phyloP scores from a whole-genome alignment of 2,888 invertebrate genomes.

The Phyllotreta cruciferae region DNA sequence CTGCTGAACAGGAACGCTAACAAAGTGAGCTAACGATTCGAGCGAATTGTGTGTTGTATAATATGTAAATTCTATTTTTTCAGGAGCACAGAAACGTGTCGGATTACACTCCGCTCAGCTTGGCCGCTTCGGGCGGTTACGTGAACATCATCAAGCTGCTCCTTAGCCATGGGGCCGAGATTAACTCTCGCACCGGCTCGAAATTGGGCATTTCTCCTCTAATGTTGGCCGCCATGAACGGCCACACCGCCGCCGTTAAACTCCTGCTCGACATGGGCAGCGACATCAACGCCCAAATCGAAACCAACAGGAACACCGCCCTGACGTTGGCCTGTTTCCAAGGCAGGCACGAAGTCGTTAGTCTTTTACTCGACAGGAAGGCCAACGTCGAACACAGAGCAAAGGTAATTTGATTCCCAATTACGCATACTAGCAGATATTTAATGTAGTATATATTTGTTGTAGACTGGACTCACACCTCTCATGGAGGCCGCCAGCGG shows the following conservation, averaged over 20 bases:
- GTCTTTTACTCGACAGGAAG: constrained; percentile 91
- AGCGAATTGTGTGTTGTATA: constrained; percentile 61
- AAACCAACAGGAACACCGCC: constrained; percentile 98
- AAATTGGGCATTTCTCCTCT: constrained; percentile 98
- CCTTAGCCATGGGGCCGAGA: constrained; percentile 94
- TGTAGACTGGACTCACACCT: constrained; percentile 93
- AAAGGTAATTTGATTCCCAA: too few species aligned
- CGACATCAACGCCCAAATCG: constrained; percentile 99
- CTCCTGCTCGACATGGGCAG: constrained; percentile 96
- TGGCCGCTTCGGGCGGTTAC: constrained; percentile 98
- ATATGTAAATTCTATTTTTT: constrained; percentile 43
- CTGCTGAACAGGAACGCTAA: constrained; percentile 89
- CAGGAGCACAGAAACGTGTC: constrained; percentile 96
- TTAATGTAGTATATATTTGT: constrained; percentile 33
- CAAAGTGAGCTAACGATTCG: constrained; percentile 69
- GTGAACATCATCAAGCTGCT: constrained; percentile 97
- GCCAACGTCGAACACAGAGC: constrained; percentile 99
- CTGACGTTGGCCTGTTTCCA: constrained; percentile 98
- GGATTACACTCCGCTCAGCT: constrained; percentile 98
- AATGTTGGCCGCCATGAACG: constrained; percentile 99
- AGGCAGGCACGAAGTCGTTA: constrained; percentile 98
- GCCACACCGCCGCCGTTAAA: constrained; percentile 93
- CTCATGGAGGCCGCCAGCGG: constrained; percentile 99
- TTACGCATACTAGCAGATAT: background rate
- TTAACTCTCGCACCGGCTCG: constrained; percentile 96